Base-by-base conservation (phyloP, 2,888 invertebrate genomes). In the Agrotis puta region DNA sequence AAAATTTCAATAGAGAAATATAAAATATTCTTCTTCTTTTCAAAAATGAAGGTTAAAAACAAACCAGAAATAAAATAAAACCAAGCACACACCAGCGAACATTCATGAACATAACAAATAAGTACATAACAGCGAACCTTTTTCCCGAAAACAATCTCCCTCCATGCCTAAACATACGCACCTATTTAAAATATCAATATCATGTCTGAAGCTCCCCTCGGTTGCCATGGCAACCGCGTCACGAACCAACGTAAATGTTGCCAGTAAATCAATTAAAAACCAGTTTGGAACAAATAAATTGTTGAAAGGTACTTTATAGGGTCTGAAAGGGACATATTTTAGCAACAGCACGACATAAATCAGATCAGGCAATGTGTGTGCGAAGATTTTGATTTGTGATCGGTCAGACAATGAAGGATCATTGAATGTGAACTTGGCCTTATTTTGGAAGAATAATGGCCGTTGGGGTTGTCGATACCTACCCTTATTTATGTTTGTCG, bases 301-400 rank as follows among this genome's bases (percentile, higher is more conserved):
- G 69, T 61, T 64, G 70, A 79, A 74, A 74, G 72, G 79, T 76
- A 59, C 72, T 79, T 71, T 76, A 85, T 74, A 74, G 63, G 59
- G 61, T 45, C 92, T 91, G 91, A 90, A 88, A 88, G 88, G 83
- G 81, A 81, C 91, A 90, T 93, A 94, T 93, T 94, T 92, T 91
- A 92, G 85, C 88, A 84, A 73, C 79, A 86, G 85, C 81, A 78
- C 85, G 83, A 89, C 86, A 94, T 95, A 94, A 93, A 95, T 95
- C 93, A 94, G 45, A 9, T 88, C 88, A 88, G 87, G 86, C 47
- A 59, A 71, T 82, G 62, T 66, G 70, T 71, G 71, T 62, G 61
- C 53, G 57, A 78, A 73, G 61, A 73, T 70, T 89, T 88, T 94
- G 94, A 94, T 94, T 93, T 94, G 93, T 92, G 92, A 89, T 68